Conservation (phyloP, 2,888 invertebrate genomes). For the Thumatha senex region DNA sequence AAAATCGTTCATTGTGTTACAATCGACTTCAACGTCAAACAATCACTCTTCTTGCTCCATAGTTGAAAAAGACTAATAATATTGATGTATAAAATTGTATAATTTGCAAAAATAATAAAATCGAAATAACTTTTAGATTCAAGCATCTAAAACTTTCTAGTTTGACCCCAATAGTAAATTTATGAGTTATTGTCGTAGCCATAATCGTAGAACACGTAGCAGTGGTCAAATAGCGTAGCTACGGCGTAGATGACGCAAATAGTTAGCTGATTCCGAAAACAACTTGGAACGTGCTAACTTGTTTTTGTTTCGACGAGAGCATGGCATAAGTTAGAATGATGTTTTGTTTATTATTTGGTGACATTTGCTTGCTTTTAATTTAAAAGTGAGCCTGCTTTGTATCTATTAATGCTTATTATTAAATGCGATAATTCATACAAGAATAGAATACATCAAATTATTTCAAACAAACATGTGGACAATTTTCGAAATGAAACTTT, state of each 20-base stretch:
- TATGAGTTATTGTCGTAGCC: slow-evolving; percentile 28
- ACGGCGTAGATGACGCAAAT: slow-evolving; percentile 26
- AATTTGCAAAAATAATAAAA: not conserved
- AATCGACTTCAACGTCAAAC: too few relatives aligned
- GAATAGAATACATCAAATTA: too few relatives aligned
- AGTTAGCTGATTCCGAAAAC: slow-evolving; percentile 26
- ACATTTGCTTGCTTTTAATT: not conserved
- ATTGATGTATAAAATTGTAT: not conserved
- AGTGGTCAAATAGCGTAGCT: slow-evolving; percentile 33
- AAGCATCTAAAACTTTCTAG: not conserved
- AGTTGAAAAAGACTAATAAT: too few relatives aligned
- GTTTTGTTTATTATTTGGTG: not conserved
- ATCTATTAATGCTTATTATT: too few relatives aligned
- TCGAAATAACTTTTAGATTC: not conserved
- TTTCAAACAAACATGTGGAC: not conserved
- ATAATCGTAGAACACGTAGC: slow-evolving; percentile 38
- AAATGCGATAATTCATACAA: too few relatives aligned
- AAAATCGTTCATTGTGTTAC: too few relatives aligned
- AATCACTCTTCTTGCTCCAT: too few relatives aligned
- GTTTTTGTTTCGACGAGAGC: slow-evolving; percentile 5
- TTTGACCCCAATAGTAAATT: slow-evolving; percentile 18
- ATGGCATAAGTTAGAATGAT: slow-evolving; percentile 1
- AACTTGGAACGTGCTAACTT: slow-evolving; percentile 29
- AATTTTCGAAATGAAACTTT: not conserved
- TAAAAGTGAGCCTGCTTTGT: too few relatives aligned